phyloP scores from a whole-genome alignment of 2,113 vertebrate genomes.

The Paedocypris sp. region DNA sequence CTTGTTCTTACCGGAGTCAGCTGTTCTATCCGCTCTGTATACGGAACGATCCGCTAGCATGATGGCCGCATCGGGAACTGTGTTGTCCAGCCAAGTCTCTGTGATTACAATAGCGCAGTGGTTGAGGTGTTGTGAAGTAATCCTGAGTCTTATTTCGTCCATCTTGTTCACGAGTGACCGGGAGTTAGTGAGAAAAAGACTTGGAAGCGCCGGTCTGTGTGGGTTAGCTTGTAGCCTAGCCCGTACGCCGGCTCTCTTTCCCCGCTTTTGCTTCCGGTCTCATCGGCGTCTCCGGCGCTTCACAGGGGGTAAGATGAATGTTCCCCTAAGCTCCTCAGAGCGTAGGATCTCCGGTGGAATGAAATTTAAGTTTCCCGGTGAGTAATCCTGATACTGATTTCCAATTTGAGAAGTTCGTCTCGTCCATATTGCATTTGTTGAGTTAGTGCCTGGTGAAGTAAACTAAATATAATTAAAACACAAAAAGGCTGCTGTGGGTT shows the following conservation, averaged over 20 bases:
- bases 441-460: too few relatives aligned
- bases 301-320: neutral
- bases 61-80: neutral
- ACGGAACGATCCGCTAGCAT: neutral
- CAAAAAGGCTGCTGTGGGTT: too few relatives aligned
- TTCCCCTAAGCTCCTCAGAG: too few relatives aligned
- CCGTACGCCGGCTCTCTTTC: neutral
- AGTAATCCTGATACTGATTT: too few relatives aligned
- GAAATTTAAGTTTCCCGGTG: too few relatives aligned
- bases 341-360: too few relatives aligned
- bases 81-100: neutral
- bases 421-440: too few relatives aligned
- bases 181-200: neutral
- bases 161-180: neutral
- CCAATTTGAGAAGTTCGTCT: too few relatives aligned
- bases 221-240: slow-evolving; percentile 1
- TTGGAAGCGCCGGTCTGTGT: neutral
- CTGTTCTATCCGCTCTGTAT: neutral
- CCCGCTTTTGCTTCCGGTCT: slow-evolving; percentile 1
- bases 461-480: too few relatives aligned
- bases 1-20: neutral
- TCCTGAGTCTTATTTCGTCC: neutral
- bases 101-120: neutral
- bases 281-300: neutral
- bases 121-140: neutral